phyloP scores from a whole-genome alignment of 1,140 invertebrate species.

The Heterodera carotae region DNA sequence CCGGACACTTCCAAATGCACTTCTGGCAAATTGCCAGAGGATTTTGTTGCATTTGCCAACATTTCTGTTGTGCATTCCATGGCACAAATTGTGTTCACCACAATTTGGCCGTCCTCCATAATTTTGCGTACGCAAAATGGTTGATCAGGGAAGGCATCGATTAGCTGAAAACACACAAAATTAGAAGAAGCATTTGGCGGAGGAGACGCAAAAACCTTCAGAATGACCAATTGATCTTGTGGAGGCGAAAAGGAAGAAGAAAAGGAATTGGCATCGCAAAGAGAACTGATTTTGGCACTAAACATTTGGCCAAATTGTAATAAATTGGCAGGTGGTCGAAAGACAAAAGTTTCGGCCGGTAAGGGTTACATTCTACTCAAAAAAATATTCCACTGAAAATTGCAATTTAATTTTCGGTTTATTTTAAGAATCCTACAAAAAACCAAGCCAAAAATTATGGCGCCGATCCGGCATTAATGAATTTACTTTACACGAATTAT shows the following conservation, averaged over 20 bases:
- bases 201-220: constrained; percentile 10
- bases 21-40: constrained; percentile 31
- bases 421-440: no score
- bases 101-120: constrained; percentile 14
- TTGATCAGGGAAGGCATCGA: constrained; percentile 6
- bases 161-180: constrained; percentile 46
- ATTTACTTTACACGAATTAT: no score
- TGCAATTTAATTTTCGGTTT: no score
- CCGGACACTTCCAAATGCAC: constrained; percentile 41
- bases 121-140: constrained; percentile 28
- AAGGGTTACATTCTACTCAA: no score
- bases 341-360: no score
- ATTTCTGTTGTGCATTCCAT: constrained; percentile 35
- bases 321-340: not conserved
- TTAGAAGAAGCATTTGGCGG: constrained; percentile 1
- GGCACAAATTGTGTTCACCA: constrained; percentile 42
- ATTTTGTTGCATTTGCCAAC: constrained; percentile 14
- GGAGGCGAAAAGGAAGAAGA: not conserved
- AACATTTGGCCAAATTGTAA: not conserved
- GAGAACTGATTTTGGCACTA: not conserved
- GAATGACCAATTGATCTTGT: constrained; percentile 29
- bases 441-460: no score
- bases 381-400: no score
- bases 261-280: constrained; percentile 7
- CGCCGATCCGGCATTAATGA: no score